Base-by-base conservation (phyloP, 2,888 invertebrate species). In the Campopleginae sp. region DNA sequence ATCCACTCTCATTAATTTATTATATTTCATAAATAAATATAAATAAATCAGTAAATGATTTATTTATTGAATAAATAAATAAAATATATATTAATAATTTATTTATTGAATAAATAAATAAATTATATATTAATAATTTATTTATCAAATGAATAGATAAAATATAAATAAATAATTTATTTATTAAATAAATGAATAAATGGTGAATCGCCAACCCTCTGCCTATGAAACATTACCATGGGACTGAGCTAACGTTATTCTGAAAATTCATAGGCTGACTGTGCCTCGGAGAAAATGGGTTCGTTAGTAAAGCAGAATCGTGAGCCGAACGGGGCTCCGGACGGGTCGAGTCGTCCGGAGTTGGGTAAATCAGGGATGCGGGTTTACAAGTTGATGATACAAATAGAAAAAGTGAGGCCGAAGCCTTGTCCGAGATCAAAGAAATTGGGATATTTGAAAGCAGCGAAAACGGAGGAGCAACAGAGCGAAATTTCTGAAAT, bases 381-480 rank as follows among this genome's bases (percentile, higher is more conserved):
- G 12, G 77, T 87, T 1, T 93, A 92, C 83, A 89, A 91, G 19
- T 83, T 93, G 46, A 89, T 89, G 4, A 91, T 93, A 87, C 90
- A 91, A 23, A 92, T 93, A 19, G 92, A 93, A 54, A 93, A 93
- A 86, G 88, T 92, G 44, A 84, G 89, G 33, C 81, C 89, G 2
- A 89, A 88, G 63, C 91, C 91, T 2, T 89, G 89, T 33, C 91
- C 91, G 46, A 90, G 86, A 23, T 92, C 91, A 6, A 86, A 88
- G 65, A 90, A 90, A 74, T 54, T 70, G 6, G 74, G 33, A 2
- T 77, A 23, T 19, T 10, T 42, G 8, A 87, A 19, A 82, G 82
- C 8, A 86, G 82, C 38, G 5, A 61, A 17, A 10, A 61, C 61
- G n/a, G 19, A 17, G 14, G 42, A 33, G 23, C 12, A 5, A 54